phyloP scores from a whole-genome alignment of 1,140 invertebrate genomes.

The Megalopta genalis region DNA sequence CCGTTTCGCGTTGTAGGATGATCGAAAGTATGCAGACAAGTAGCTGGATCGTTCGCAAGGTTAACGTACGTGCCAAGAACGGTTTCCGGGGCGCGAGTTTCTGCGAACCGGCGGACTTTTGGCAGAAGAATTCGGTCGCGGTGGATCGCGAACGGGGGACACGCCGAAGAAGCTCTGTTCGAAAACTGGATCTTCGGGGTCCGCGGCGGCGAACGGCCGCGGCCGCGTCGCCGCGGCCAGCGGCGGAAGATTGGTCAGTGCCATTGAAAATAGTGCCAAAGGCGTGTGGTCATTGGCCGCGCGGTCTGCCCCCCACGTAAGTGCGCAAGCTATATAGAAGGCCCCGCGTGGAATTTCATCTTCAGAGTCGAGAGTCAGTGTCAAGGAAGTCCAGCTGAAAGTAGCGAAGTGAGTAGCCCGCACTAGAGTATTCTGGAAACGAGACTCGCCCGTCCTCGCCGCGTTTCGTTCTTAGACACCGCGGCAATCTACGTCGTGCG shows the following conservation, averaged over 20 bases:
- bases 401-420: constrained; percentile 72
- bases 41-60: no score
- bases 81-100: no score
- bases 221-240: constrained; percentile 8
- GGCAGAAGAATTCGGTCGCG: constrained; percentile 10
- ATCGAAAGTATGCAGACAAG: no score
- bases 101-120: not conserved
- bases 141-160: constrained; percentile 30
- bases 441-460: no score
- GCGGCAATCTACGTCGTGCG: no score
- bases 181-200: constrained; percentile 51
- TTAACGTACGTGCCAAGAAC: no score
- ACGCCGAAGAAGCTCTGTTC: constrained; percentile 30
- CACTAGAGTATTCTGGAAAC: no score
- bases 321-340: constrained; percentile 77
- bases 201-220: not conserved
- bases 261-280: constrained; percentile 74
- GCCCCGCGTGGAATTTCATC: constrained; percentile 77
- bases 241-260: constrained; percentile 66
- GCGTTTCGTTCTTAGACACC: no score
- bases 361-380: constrained; percentile 79
- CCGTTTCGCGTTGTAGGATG: no score
- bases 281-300: constrained; percentile 70
- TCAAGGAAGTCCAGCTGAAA: constrained; percentile 73
- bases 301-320: constrained; percentile 73